Evolutionary conservation across 2,797 vertebrate species (phyloP).

Genomic region (Hemitrygon akajei): DNA sequence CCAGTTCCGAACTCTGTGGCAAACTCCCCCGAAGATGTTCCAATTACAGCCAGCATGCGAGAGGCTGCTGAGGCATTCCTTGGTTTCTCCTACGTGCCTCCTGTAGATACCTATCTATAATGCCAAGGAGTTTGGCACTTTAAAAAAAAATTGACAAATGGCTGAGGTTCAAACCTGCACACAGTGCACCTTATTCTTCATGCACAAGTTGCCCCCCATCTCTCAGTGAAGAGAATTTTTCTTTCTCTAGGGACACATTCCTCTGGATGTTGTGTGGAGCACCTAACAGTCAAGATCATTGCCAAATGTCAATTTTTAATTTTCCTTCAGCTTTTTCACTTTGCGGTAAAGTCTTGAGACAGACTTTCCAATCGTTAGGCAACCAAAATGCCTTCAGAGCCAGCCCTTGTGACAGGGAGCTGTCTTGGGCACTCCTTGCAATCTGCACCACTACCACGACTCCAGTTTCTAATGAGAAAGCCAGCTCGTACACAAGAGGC

Average conservation of each 20-base stretch:
- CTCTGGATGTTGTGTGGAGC: too few relatives aligned
- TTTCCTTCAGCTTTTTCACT: not conserved
- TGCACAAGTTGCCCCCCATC: not conserved
- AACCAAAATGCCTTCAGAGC: not conserved
- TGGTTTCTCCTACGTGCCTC: slow-evolving; percentile 67
- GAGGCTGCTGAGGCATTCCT: slow-evolving; percentile 68
- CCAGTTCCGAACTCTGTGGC: slow-evolving; percentile 63
- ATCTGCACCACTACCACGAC: not conserved
- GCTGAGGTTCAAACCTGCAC: not conserved
- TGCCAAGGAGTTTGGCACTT: not conserved
- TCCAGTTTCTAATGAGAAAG: not conserved
- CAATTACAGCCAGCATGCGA: slow-evolving; percentile 59
- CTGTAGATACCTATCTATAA: slow-evolving; percentile 55
- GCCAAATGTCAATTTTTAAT: too few relatives aligned
- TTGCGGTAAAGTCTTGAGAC: not conserved
- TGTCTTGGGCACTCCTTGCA: not conserved
- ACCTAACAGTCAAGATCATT: too few relatives aligned
- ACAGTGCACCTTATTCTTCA: slow-evolving; percentile 18
- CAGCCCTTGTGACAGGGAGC: not conserved
- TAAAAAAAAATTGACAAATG: not conserved
- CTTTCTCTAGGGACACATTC: not conserved
- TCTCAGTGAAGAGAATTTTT: not conserved
- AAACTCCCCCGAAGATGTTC: slow-evolving; percentile 51
- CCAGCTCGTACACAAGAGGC: not conserved
- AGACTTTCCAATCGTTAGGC: not conserved